Conservation (phyloP, 2,888 invertebrate genomes). For the Drosophila robusta region DNA sequence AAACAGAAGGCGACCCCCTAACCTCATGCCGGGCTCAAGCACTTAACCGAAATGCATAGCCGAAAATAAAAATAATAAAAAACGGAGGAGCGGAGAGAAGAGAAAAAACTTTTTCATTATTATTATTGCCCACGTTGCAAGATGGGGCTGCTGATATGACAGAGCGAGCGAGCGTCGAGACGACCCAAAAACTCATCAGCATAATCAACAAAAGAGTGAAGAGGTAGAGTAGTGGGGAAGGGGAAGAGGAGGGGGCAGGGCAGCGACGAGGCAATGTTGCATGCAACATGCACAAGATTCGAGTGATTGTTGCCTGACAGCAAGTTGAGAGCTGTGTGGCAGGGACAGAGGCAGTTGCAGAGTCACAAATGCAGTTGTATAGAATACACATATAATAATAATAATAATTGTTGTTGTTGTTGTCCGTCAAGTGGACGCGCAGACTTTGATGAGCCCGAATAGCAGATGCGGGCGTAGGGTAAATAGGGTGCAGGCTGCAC, state of each 20-base stretch:
- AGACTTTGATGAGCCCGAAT: conserved; percentile 16
- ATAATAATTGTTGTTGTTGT: conserved; percentile 37
- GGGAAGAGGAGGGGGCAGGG: neutral
- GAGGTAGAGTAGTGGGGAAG: neutral
- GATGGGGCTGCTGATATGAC: conserved; percentile 67
- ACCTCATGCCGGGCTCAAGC: conserved; percentile 43
- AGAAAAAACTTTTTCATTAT: conserved; percentile 68
- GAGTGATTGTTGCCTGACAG: conserved; percentile 68
- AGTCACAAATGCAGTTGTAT: conserved; percentile 9
- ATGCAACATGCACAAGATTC: conserved; percentile 74
- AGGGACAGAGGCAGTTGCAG: neutral
- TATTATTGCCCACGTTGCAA: conserved; percentile 73
- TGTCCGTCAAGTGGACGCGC: conserved; percentile 62
- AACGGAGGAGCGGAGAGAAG: conserved; percentile 11
- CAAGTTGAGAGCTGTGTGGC: conserved; percentile 48
- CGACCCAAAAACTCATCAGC: conserved; percentile 74
- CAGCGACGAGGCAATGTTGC: conserved; percentile 57
- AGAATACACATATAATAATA: conserved; percentile 26
- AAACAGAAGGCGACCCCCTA: conserved; percentile 61
- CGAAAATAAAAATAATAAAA: conserved; percentile 32
- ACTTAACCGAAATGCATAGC: conserved; percentile 50
- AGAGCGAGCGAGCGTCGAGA: conserved; percentile 28
- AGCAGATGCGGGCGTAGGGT: conserved; percentile 28
- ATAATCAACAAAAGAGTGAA: conserved; percentile 63
- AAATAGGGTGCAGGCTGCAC: neutral